Evolutionary conservation across 2,888 invertebrate species (phyloP).

Genomic region (Yponomeuta evonymella): DNA sequence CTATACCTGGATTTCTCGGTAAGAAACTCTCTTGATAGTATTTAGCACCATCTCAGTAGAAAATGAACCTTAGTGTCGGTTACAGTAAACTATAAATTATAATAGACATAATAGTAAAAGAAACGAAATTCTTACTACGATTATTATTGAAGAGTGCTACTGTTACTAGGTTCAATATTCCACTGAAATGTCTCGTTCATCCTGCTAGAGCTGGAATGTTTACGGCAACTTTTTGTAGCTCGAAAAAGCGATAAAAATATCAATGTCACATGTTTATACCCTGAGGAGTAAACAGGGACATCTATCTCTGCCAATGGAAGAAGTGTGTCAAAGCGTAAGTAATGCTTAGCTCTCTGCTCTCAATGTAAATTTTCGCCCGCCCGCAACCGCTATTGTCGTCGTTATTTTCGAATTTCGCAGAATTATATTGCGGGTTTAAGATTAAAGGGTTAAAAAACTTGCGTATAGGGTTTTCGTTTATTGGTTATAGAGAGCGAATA

Average conservation of each 20-base stretch:
- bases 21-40: conserved; percentile 50
- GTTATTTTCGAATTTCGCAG: background rate
- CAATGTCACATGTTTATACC: background rate
- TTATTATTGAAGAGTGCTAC: background rate
- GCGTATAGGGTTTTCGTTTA: background rate
- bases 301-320: background rate
- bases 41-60: background rate
- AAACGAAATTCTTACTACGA: no score
- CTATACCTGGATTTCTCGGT: conserved; percentile 95
- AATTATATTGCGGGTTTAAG: background rate
- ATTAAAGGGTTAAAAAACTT: background rate
- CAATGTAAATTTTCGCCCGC: background rate
- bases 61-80: background rate
- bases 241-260: background rate
- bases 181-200: background rate
- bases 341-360: background rate
- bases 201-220: background rate
- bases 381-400: background rate
- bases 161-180: background rate
- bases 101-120: no score
- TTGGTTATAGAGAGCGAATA: background rate
- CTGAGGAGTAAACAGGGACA: background rate
- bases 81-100: background rate
- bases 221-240: background rate
- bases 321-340: background rate